These are phyloP conservation scores for Malachius bipustulatus DNA, from an alignment of 2,888 invertebrate species.

Conservation along the genomic window DNA sequence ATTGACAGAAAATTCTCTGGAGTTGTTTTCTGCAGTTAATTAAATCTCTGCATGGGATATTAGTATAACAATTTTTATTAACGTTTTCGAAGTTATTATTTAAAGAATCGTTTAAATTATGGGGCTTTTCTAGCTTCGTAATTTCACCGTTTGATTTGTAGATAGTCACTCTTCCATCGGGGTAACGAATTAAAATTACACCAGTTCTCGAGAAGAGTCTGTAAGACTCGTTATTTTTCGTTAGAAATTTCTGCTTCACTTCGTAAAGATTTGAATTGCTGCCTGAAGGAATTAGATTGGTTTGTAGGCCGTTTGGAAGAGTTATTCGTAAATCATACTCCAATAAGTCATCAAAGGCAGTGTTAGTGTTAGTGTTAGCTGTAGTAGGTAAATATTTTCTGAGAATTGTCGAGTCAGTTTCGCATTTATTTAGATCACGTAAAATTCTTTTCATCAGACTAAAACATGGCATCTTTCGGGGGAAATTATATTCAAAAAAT, in stretches of 20 bases:
- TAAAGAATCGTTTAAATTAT: background rate
- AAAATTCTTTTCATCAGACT: too few relatives aligned
- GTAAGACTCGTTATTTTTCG: background rate
- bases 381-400: too few relatives aligned
- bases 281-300: background rate
- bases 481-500: too few relatives aligned
- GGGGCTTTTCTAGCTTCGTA: background rate
- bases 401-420: too few relatives aligned
- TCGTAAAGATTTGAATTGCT: background rate
- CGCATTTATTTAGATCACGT: too few relatives aligned
- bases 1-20: too few relatives aligned
- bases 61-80: background rate
- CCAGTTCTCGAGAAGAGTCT: background rate
- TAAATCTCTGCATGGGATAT: too few relatives aligned
- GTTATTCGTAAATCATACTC: background rate
- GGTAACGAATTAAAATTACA: background rate
- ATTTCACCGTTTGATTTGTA: background rate
- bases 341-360: too few relatives aligned
- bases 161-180: background rate
- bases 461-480: too few relatives aligned
- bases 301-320: background rate
- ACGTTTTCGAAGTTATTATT: background rate
- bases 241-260: background rate
- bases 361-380: too few relatives aligned
- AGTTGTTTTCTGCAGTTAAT: too few relatives aligned